Evolutionary conservation across 2,797 vertebrate species (phyloP), one percentile per base, ranked within the genome.

Genomic region (Onychomys leucogaster): DNA sequence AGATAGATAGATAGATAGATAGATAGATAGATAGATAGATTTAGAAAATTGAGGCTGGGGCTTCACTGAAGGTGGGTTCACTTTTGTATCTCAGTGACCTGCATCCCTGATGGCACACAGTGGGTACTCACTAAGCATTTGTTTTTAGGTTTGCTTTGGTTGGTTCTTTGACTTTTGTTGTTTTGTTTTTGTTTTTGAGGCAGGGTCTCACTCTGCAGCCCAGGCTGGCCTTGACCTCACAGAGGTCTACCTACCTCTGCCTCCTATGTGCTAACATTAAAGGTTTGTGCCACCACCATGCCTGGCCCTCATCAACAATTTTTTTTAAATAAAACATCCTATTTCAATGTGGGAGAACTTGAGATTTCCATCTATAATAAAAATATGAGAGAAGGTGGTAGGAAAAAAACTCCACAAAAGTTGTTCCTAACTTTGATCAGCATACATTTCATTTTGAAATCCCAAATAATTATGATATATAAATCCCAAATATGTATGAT

Each of bases 401-500:
- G 85, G 84, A 86, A 87, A 75, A 88, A 89, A 85, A 32, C 21
- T 94, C 37, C 57, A 77, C 61, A 52, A 93, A 91, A 81, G 10
- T 37, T 75, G 49, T 43, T 25, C 78, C 91, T 41, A 19, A 43
- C 21, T 82, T 86, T 77, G 32, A 84, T 91, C 89, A 92, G 83
- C 5, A 95, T 21, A 57, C 4, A 89, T 69, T 95, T 85, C 57
- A 76, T 83, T 92, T 80, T 84, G 29, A 94, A 96, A 88, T 89
- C 41, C 37, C 82, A 96, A 91, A 94, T 83, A 90, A 96, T 78
- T 89, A 95, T 3, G 73, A 8, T 37, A 37, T 21, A 37, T 71
- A 94, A 96, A 85, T 87, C 46, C 67, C 85, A 96, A 90, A 94
- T 86, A 90, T 95, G 69, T 87, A 94, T 2, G 67, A 6, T 37